These are phyloP conservation scores for Drosophila ficusphila DNA, from an alignment of 1,140 invertebrate species.

Conservation along the genomic window DNA sequence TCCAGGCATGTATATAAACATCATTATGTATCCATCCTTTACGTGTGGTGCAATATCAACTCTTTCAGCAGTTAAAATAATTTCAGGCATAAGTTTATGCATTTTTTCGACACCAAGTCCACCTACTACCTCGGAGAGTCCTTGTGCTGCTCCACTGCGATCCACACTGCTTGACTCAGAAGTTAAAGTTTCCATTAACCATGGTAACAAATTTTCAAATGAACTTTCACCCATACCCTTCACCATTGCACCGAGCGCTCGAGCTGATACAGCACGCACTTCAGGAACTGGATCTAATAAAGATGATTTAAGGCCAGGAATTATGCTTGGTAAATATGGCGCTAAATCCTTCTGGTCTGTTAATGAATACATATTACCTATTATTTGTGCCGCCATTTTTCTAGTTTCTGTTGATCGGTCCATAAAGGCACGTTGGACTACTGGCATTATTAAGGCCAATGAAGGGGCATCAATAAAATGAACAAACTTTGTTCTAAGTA, in stretches of 20 bases:
- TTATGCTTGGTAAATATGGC: constrained; percentile 98
- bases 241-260: constrained; percentile 98
- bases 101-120: constrained; percentile 97
- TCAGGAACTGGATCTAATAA: constrained; percentile 99
- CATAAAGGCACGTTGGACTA: constrained; percentile 98
- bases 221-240: constrained; percentile 97
- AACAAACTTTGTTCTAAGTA: constrained; percentile 99
- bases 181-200: constrained; percentile 99
- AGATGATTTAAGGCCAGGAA: constrained; percentile 98
- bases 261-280: constrained; percentile 95
- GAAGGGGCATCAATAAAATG: constrained; percentile 99
- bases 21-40: constrained; percentile 99
- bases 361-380: constrained; percentile 99
- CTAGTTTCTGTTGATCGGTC: constrained; percentile 98
- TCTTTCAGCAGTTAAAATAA: constrained; percentile 97
- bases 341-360: constrained; percentile 99
- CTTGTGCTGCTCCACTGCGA: constrained; percentile 98
- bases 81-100: constrained; percentile 98
- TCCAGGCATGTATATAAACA: constrained; percentile 99
- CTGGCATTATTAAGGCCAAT: constrained; percentile 99
- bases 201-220: constrained; percentile 97
- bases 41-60: constrained; percentile 98
- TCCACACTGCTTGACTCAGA: constrained; percentile 98
- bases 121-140: constrained; percentile 96
- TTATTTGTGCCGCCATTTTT: constrained; percentile 99